These are phyloP conservation scores for Passerina amoena DNA, from an alignment of 2,113 vertebrate genomes.

Conservation along the genomic window DNA sequence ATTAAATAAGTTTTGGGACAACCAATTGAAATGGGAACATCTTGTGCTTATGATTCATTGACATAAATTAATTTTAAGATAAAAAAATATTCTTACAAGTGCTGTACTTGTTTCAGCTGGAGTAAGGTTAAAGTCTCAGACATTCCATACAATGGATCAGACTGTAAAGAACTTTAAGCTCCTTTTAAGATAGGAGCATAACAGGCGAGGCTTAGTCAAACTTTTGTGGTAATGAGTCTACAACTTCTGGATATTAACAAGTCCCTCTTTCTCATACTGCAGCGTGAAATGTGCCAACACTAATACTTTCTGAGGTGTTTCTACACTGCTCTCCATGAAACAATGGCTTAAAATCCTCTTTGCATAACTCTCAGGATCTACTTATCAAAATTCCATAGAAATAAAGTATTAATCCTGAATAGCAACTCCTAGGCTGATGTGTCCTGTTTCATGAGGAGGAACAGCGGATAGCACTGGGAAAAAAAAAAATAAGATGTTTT, in stretches of 20 bases:
- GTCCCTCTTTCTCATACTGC: background rate
- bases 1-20: background rate
- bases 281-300: background rate
- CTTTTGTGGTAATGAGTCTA: background rate
- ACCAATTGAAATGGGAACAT: background rate
- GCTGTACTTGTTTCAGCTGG: background rate
- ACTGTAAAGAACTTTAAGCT: background rate
- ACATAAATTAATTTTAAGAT: background rate
- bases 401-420: background rate
- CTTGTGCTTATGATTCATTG: background rate
- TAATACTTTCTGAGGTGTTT: background rate
- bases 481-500: background rate
- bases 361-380: background rate
- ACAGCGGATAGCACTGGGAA: background rate
- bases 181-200: background rate
- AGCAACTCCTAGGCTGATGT: background rate
- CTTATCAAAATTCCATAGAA: background rate
- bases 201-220: background rate
- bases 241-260: background rate
- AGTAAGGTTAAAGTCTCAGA: background rate
- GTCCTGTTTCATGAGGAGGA: background rate
- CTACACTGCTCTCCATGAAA: background rate
- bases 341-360: background rate
- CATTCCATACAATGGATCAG: background rate
- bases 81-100: background rate